Conservation (phyloP, 2,888 invertebrate species). For the Melanostoma mellinum region DNA sequence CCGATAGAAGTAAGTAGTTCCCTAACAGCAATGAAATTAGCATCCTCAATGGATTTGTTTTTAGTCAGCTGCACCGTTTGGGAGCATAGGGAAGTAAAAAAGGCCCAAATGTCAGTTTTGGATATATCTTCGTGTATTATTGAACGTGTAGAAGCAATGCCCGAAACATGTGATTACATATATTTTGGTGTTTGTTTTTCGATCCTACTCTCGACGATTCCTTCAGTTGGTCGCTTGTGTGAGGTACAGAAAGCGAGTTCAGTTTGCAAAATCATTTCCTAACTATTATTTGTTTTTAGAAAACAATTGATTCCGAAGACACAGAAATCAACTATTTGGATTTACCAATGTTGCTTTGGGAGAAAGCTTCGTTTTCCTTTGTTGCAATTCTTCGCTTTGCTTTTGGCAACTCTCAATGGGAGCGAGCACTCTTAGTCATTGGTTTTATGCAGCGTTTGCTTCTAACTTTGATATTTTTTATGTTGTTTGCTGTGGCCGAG, state of each 20-base stretch:
- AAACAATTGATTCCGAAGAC: slow-evolving; percentile 79
- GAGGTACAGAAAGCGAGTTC: slow-evolving; percentile 77
- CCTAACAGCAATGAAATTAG: not conserved
- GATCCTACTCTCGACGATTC: slow-evolving; percentile 85
- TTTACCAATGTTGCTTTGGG: slow-evolving; percentile 80
- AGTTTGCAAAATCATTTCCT: not conserved
- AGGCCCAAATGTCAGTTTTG: slow-evolving; percentile 95
- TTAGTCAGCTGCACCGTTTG: slow-evolving; percentile 97
- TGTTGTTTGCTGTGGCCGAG: slow-evolving; percentile 95
- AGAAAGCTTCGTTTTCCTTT: slow-evolving; percentile 82
- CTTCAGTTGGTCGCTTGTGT: slow-evolving; percentile 83
- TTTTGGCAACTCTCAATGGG: slow-evolving; percentile 85
- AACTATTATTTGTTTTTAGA: slow-evolving; percentile 71
- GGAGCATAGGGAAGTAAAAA: slow-evolving; percentile 94
- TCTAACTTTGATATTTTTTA: slow-evolving; percentile 91
- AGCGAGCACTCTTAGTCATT: slow-evolving; percentile 86
- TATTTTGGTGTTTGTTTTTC: slow-evolving; percentile 87
- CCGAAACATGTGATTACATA: slow-evolving; percentile 91
- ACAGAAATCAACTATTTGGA: slow-evolving; percentile 81
- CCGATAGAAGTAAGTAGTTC: slow-evolving; percentile 87
- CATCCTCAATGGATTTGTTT: slow-evolving; percentile 13
- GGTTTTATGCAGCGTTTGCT: slow-evolving; percentile 88
- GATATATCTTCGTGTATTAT: slow-evolving; percentile 98
- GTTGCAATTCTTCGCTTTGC: slow-evolving; percentile 82
- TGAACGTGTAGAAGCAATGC: slow-evolving; percentile 92